phyloP scores from a whole-genome alignment of 2,113 vertebrate species.

The Corythornis cristatus region DNA sequence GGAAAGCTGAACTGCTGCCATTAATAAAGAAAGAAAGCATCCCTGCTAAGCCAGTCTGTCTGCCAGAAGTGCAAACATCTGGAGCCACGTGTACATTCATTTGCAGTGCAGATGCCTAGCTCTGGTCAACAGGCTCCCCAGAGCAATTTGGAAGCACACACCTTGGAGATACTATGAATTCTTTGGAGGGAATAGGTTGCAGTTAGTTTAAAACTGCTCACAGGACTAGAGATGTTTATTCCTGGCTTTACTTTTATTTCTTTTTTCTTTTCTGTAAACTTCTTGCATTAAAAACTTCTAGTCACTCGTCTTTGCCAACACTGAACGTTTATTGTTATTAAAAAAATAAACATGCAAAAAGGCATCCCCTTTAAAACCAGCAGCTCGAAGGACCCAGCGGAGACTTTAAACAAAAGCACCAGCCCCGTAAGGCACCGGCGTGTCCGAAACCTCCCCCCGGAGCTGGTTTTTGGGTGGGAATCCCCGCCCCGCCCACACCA shows the following conservation, averaged over 20 bases:
- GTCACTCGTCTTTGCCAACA: neutral
- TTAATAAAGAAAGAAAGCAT: too few species aligned
- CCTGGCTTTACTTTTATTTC: neutral
- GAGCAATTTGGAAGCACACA: too few species aligned
- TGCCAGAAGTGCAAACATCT: too few species aligned
- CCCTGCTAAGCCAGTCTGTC: too few species aligned
- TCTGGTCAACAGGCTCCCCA: too few species aligned
- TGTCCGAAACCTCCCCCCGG: neutral
- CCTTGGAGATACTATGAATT: too few species aligned
- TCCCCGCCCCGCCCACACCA: neutral
- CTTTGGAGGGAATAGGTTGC: too few species aligned
- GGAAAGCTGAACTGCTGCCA: too few species aligned
- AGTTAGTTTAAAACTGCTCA: neutral
- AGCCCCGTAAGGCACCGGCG: neutral
- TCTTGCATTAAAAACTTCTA: neutral
- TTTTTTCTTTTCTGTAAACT: neutral
- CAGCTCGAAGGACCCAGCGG: neutral
- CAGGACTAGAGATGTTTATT: neutral
- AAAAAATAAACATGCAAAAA: constrained; percentile 57
- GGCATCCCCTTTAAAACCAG: neutral
- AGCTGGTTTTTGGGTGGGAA: neutral
- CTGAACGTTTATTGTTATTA: neutral
- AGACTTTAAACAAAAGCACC: neutral
- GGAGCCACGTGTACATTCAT: too few species aligned
- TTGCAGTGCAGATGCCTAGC: too few species aligned